Base-by-base conservation (phyloP, 2,888 invertebrate genomes). In the Erebia epiphron region DNA sequence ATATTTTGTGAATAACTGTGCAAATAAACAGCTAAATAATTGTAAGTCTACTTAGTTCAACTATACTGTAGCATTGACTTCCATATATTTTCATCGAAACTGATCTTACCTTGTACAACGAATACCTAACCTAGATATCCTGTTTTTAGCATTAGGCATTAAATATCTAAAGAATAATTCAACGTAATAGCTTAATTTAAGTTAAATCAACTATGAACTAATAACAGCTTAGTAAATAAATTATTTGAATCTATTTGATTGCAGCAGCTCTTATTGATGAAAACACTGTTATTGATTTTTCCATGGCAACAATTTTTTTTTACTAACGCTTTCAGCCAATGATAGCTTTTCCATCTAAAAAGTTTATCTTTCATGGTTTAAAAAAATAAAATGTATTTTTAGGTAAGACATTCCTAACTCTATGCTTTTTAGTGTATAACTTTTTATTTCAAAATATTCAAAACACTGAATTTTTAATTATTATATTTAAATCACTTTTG, bases 291-390 rank as follows among this genome's bases (percentile, higher is more conserved):
- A 79, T 75, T 80, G 79, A 83, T 82, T 82, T 85, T 79, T 75
- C 85, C 86, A 88, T 88, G 83, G 77, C 82, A 84, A 80, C 78
- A 49, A 16, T 26, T 18, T 49, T 65, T 61, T 68, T 60, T 61
- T 61, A 46, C 14, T 52, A 41, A 14, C 35, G 46, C 54, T 54
- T 61, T 16, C 46, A 56, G 46, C 52, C 9, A 3, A 35, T 58
- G 35, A 57, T 46, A 18, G 43, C 26, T 50, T 35, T 21, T 50
- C 11, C 16, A 61, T 63, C 26, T 11, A 56, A 68, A 43, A 46
- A 62, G 61, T 56, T 26, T 21, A 16, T 2, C 13, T 0, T 26
- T 35, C 35, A 35, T 35, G 7, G 35, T 35, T 35, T 35, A 35
- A 7, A 26, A 35, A 35, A 35, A 35, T 35, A 35, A 35, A 35